These are phyloP conservation scores for Ennomos quercinarius DNA, from an alignment of 2,888 invertebrate species.

Conservation along the genomic window DNA sequence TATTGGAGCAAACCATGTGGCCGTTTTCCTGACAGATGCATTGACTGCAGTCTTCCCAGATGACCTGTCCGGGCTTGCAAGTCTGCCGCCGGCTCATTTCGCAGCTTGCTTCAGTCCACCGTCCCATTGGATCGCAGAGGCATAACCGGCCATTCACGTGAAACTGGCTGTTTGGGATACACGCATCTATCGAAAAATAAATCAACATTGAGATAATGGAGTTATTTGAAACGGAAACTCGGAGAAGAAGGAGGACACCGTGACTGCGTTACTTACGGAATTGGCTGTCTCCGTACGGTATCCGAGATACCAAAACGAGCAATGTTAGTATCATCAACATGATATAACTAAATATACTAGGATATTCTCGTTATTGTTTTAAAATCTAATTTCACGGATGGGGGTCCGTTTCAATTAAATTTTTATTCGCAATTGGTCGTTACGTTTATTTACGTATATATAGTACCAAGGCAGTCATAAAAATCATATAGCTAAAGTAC, in stretches of 20 bases:
- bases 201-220: constrained; percentile 5
- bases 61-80: constrained; percentile 65
- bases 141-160: constrained; percentile 64
- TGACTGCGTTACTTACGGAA: constrained; percentile 67
- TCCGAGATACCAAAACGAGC: constrained; percentile 54
- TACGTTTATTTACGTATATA: constrained; percentile 13
- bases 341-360: constrained; percentile 47
- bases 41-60: constrained; percentile 69
- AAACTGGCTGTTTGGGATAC: constrained; percentile 70
- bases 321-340: constrained; percentile 62
- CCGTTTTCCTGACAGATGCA: constrained; percentile 71
- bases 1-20: constrained; percentile 59
- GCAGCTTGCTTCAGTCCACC: constrained; percentile 63
- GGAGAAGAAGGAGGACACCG: neutral
- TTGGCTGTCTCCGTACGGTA: constrained; percentile 45
- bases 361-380: constrained; percentile 29
- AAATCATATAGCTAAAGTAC: no score
- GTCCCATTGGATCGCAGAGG: constrained; percentile 62
- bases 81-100: constrained; percentile 51
- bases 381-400: constrained; percentile 53
- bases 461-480: neutral
- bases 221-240: constrained; percentile 6
- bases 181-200: constrained; percentile 55
- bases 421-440: constrained; percentile 37
- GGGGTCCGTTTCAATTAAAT: constrained; percentile 44